Conservation (phyloP, 2,888 invertebrate species). For the Trissonchulus sp. region DNA sequence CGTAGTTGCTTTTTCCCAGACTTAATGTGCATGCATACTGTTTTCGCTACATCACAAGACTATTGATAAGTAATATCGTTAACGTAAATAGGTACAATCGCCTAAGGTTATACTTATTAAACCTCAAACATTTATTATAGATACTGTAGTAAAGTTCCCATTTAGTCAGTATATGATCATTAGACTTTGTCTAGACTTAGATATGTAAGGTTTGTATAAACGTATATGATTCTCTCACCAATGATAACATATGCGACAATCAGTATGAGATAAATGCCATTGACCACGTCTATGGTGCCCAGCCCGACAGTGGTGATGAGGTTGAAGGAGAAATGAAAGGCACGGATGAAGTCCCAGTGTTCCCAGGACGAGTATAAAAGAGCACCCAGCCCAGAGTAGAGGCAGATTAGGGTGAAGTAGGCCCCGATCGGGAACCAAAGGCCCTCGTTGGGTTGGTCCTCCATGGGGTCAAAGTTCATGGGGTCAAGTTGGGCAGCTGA, state of each 20-base stretch:
- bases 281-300: conserved; percentile 50
- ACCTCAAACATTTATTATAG: no score
- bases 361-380: conserved; percentile 51
- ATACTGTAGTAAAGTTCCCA: no score
- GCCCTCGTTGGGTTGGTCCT: conserved; percentile 33
- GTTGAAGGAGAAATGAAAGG: conserved; percentile 52
- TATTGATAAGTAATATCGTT: no score
- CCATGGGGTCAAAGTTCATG: conserved; percentile 12
- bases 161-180: no score
- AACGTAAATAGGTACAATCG: no score
- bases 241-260: conserved; percentile 52
- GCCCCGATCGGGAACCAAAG: conserved; percentile 52
- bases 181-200: no score
- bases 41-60: no score
- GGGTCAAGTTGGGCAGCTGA: neutral
- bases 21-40: no score
- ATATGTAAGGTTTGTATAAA: no score
- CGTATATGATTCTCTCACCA: no score
- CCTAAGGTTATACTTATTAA: no score
- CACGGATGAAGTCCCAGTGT: conserved; percentile 51
- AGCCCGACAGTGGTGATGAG: conserved; percentile 51
- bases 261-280: conserved; percentile 49
- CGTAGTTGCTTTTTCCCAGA: no score
- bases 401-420: conserved; percentile 49
- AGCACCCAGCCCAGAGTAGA: conserved; percentile 51